phyloP scores from a whole-genome alignment of 2,888 invertebrate genomes.

The Tenthredo amoena region DNA sequence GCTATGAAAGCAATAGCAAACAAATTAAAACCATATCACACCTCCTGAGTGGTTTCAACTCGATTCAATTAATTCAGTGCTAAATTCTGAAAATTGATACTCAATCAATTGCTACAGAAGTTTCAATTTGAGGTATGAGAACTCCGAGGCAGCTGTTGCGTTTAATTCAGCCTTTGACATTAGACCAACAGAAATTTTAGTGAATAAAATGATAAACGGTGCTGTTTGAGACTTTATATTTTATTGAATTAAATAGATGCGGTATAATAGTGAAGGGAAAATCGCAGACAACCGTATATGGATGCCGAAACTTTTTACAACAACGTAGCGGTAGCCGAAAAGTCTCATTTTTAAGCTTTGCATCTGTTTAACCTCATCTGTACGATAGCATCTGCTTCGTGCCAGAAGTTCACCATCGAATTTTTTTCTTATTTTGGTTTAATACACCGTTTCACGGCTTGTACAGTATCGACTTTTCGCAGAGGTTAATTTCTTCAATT shows the following conservation, averaged over 20 bases:
- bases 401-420: not conserved
- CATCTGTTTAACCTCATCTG: constrained; percentile 27
- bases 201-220: not conserved
- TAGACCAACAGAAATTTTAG: not conserved
- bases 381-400: not conserved
- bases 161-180: not conserved
- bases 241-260: not conserved
- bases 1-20: not conserved
- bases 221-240: not conserved
- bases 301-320: not conserved
- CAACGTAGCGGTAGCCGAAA: not conserved
- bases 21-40: constrained; percentile 2
- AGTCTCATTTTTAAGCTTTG: constrained; percentile 22
- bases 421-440: not conserved
- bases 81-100: not conserved
- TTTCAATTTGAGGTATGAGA: not conserved
- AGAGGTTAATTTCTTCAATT: constrained; percentile 4
- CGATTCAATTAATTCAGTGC: constrained; percentile 2
- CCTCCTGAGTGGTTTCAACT: not conserved
- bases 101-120: not conserved
- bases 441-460: not conserved
- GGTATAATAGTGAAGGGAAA: not conserved
- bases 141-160: not conserved
- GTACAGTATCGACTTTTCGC: not conserved
- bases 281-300: not conserved